A percentile compares a stretch with the other conserved stretches of the same genome.
These are phyloP conservation scores for Odontocerum albicorne DNA, from an alignment of 2,888 invertebrate species.

Conservation along the genomic window DNA sequence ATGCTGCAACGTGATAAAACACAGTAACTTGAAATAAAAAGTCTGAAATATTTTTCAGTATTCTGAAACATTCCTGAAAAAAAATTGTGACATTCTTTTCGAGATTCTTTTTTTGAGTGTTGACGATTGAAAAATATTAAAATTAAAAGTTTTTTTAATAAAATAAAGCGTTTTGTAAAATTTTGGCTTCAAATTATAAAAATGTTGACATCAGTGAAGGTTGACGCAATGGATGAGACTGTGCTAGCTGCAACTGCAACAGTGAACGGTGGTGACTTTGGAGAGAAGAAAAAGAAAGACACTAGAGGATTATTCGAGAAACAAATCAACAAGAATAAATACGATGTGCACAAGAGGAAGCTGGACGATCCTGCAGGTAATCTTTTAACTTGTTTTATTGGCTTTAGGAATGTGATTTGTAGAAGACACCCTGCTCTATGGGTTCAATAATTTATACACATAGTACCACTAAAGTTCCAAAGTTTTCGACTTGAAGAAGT, in stretches of 20 bases:
- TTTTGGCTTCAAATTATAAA: too few species aligned
- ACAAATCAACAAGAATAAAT: conserved; percentile 31
- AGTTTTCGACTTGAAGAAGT: too few species aligned
- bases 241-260: conserved; percentile 8
- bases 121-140: too few species aligned
- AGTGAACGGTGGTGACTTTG: conserved; percentile 18
- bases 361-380: conserved; percentile 25
- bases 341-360: conserved; percentile 23
- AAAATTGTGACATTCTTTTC: too few species aligned
- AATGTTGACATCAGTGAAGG: conserved; percentile 32
- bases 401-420: too few species aligned
- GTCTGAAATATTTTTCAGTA: too few species aligned
- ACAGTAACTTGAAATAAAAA: too few species aligned
- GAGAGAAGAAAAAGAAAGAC: conserved; percentile 25
- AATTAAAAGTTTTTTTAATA: neutral
- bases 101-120: neutral
- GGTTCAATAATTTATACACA: too few species aligned
- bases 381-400: too few species aligned
- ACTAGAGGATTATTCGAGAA: conserved; percentile 32
- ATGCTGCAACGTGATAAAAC: conserved; percentile 6
- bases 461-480: too few species aligned
- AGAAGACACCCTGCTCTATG: too few species aligned
- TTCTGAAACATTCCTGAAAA: too few species aligned
- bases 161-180: neutral
- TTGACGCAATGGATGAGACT: conserved; percentile 21